Evolutionary conservation across 2,888 invertebrate genomes (phyloP).

Genomic region (Priapulus caudatus): DNA sequence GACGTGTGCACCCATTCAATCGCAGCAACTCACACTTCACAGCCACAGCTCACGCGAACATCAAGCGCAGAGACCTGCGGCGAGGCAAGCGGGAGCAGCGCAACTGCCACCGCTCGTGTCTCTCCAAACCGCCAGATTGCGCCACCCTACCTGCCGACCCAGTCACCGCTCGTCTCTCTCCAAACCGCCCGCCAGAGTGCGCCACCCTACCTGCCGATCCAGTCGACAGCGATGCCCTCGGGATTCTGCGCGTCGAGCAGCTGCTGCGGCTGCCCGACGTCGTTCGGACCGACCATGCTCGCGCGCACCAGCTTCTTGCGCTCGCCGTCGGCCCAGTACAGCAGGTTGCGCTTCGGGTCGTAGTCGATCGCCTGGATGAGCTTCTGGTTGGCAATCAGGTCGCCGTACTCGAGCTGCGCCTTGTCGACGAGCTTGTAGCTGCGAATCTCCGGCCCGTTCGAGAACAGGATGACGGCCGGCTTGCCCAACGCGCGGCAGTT

Average conservation of each 20-base stretch:
- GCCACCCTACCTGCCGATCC: slow-evolving; percentile 61
- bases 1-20: no score
- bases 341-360: slow-evolving; percentile 62
- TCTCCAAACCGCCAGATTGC: no score
- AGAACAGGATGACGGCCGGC: slow-evolving; percentile 49
- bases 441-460: slow-evolving; percentile 70
- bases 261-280: not conserved
- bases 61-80: no score
- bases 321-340: slow-evolving; percentile 92
- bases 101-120: no score
- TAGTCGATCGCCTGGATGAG: slow-evolving; percentile 83
- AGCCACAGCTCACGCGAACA: no score
- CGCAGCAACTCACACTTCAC: no score
- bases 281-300: not conserved
- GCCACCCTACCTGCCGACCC: no score
- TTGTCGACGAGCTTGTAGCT: slow-evolving; percentile 27
- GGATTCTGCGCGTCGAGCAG: slow-evolving; percentile 43
- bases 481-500: slow-evolving; percentile 27
- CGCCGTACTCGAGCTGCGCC: slow-evolving; percentile 37
- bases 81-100: no score
- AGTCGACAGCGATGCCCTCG: slow-evolving; percentile 80
- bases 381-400: slow-evolving; percentile 69
- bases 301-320: slow-evolving; percentile 49
- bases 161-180: no score
- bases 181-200: no score